These are phyloP conservation scores for Panagrolaimus sp. DNA, from an alignment of 1,140 invertebrate genomes.

Conservation along the genomic window DNA sequence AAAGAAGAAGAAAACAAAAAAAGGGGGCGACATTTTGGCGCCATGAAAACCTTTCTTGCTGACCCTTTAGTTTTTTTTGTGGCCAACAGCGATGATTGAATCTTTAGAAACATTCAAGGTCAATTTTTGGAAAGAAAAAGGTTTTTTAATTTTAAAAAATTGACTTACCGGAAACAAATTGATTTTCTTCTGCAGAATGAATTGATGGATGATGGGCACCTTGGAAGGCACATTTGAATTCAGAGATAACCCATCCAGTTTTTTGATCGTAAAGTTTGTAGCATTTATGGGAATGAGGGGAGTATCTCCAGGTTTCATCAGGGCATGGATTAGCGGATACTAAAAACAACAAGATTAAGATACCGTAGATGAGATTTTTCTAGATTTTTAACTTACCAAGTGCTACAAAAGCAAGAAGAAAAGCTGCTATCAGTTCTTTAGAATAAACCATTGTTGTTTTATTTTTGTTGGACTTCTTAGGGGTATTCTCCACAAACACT, in stretches of 20 bases:
- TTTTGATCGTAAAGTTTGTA: slow-evolving; percentile 27
- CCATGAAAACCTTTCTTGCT: background rate
- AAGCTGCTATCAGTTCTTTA: too few species aligned
- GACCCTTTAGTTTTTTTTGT: background rate
- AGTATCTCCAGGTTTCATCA: slow-evolving; percentile 26
- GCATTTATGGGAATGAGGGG: slow-evolving; percentile 24
- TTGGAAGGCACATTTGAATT: slow-evolving; percentile 27
- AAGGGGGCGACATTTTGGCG: slow-evolving; percentile 13
- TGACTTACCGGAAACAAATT: slow-evolving; percentile 20
- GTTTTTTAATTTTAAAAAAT: background rate
- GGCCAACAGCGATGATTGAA: slow-evolving; percentile 8
- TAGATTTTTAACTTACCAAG: too few species aligned
- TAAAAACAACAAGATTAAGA: background rate
- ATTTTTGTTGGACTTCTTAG: too few species aligned
- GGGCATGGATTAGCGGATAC: slow-evolving; percentile 20
- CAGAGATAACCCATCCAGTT: slow-evolving; percentile 26
- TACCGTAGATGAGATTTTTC: too few species aligned
- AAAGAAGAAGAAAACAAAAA: background rate
- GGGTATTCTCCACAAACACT: too few species aligned
- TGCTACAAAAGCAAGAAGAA: too few species aligned
- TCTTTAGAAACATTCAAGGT: too few species aligned
- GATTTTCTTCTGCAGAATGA: slow-evolving; percentile 28
- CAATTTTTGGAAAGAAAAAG: too few species aligned
- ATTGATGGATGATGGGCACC: slow-evolving; percentile 28
- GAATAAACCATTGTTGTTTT: too few species aligned